Evolutionary conservation across 1,140 invertebrate genomes (phyloP), one percentile per base, ranked within the genome.

Genomic region (Drosophila orena): DNA sequence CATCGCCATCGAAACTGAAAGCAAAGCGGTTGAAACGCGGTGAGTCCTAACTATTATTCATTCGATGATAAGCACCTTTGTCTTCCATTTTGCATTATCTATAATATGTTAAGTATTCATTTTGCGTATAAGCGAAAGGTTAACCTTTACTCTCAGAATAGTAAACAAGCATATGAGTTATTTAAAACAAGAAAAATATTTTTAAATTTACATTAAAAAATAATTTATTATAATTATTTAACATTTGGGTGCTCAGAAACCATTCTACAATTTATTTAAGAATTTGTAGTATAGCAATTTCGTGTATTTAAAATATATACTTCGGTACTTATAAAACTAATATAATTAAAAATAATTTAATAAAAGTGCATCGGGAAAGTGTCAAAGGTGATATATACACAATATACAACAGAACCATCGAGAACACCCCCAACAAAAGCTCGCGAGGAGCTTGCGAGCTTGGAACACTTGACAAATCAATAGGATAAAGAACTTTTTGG

Each of bases 21-120:
- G 27, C 84, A 14, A 91, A 81, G 50, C 73, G 86, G 12, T 71
- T 65, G 22, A 90, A 84, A 50, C 69, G 81, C 58, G 89, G 91
- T 92, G 43, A 92, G 91, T 69, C 47, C 5, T 37, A 8, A 15
- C 0, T 8, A 34, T 12, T 34, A 15, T 53, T 60, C 15, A 38
- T 37, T 35, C 4, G 34, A 54, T 14, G 30, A 30, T 30, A 30
- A 30, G 30, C 30, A 8, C 7, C 30, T 10, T 10, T 30, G 30
- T 8, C 10, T 30, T 30, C 8, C 30, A 30, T 30, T 30, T 7
- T 8, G 6, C 30, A 8, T 8, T 30, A 30, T 7, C 7, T 7
- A 30, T 30, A 30, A 30, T 30, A 30, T 27, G 27, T 27, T 27
- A 27, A 27, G 27, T 30, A 30, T 7, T 7, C 0, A 30, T 30